Conservation (phyloP, 2,888 invertebrate genomes). For the Temnothorax rugatulus region DNA sequence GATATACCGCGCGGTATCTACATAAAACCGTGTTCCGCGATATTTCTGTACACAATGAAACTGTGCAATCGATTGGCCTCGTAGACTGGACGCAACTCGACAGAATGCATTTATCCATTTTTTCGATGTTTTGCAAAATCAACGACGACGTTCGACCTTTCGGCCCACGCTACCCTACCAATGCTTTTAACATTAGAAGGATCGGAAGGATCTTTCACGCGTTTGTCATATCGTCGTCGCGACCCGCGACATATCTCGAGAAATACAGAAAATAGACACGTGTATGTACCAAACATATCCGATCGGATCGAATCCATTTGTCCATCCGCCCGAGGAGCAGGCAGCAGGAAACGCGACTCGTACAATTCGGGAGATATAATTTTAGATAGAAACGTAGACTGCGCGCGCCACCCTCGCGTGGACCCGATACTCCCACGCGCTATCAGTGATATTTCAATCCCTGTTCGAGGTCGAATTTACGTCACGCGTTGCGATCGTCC, state of each 20-base stretch:
- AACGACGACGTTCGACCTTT: constrained; percentile 39
- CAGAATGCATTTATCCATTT: constrained; percentile 26
- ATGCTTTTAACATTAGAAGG: not conserved
- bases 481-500: constrained; percentile 20
- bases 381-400: constrained; percentile 45
- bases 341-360: constrained; percentile 25
- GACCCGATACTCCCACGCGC: constrained; percentile 37
- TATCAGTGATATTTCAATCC: constrained; percentile 48
- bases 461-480: constrained; percentile 30
- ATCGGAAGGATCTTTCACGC: not conserved
- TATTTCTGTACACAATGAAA: constrained; percentile 37
- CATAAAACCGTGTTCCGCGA: constrained; percentile 24
- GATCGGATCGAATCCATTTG: constrained; percentile 30
- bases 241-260: constrained; percentile 5
- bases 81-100: constrained; percentile 20
- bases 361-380: constrained; percentile 49
- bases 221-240: not conserved
- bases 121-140: constrained; percentile 30
- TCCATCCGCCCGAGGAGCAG: constrained; percentile 9
- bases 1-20: not conserved
- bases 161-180: constrained; percentile 18
- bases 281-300: not conserved
- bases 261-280: constrained; percentile 34
- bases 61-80: constrained; percentile 33
- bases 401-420: not conserved